Evolutionary conservation across 1,140 invertebrate species (phyloP).

Genomic region (Hylaeus anthracinus): DNA sequence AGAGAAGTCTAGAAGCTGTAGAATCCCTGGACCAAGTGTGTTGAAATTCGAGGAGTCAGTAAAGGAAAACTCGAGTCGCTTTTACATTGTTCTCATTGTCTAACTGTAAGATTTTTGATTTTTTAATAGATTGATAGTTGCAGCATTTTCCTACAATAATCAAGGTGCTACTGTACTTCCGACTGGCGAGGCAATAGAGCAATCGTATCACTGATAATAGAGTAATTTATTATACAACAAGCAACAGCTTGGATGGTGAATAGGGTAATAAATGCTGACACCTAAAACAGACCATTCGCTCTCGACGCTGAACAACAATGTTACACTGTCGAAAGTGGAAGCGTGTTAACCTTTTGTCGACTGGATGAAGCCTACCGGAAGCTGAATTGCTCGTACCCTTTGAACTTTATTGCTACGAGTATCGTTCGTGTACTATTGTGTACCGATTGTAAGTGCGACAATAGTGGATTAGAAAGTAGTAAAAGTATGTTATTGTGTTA

Average conservation of each 20-base stretch:
- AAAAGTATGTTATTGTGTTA: neutral
- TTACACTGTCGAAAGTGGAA: neutral
- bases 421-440: neutral
- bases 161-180: neutral
- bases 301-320: constrained; percentile 14
- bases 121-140: too few relatives aligned
- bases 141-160: too few relatives aligned
- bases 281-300: neutral
- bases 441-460: neutral
- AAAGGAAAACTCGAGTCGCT: too few relatives aligned
- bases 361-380: neutral
- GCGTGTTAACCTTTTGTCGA: constrained; percentile 14
- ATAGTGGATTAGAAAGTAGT: neutral
- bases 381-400: neutral
- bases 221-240: constrained; percentile 40
- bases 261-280: constrained; percentile 18
- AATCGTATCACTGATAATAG: neutral
- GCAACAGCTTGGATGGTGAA: constrained; percentile 20
- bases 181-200: neutral
- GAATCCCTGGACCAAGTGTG: too few relatives aligned
- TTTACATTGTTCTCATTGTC: too few relatives aligned
- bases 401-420: constrained; percentile 15
- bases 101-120: too few relatives aligned
- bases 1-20: too few relatives aligned
- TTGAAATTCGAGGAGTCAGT: too few relatives aligned